phyloP scores from a whole-genome alignment of 2,888 invertebrate species.

The Spatulosminthurus flaviceps region DNA sequence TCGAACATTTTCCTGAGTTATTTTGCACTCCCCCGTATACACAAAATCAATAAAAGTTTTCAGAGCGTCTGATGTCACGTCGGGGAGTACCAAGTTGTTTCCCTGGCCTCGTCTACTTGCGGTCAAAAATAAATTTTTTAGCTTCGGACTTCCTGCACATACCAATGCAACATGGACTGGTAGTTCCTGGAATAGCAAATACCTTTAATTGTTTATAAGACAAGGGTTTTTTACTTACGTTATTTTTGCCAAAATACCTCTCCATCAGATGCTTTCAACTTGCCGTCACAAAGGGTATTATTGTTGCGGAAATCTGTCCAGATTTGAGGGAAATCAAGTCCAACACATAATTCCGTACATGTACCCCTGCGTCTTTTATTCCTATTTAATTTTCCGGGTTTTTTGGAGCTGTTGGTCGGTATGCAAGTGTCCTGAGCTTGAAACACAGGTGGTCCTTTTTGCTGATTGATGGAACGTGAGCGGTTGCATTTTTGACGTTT shows the following conservation, averaged over 20 bases:
- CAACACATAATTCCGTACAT: conserved; percentile 38
- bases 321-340: conserved; percentile 33
- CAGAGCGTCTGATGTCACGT: conserved; percentile 69
- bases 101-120: conserved; percentile 70
- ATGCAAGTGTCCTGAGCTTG: conserved; percentile 1
- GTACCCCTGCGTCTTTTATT: conserved; percentile 33
- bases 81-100: conserved; percentile 39
- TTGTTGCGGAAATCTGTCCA: conserved; percentile 43
- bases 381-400: conserved; percentile 28
- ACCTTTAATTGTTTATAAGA: neutral
- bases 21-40: conserved; percentile 76
- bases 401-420: conserved; percentile 19
- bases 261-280: conserved; percentile 73
- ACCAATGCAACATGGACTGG: conserved; percentile 77
- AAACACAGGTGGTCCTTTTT: neutral
- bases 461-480: conserved; percentile 33
- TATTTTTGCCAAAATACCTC: conserved; percentile 65
- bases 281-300: conserved; percentile 72
- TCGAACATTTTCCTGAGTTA: conserved; percentile 76
- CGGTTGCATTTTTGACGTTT: conserved; percentile 42
- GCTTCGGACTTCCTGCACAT: conserved; percentile 78
- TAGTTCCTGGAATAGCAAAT: conserved; percentile 64
- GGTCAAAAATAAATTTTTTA: conserved; percentile 77
- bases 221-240: neutral
- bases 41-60: conserved; percentile 77